These are phyloP conservation scores for Brachionus paranguensis DNA, from an alignment of 1,140 invertebrate genomes.

Conservation along the genomic window DNA sequence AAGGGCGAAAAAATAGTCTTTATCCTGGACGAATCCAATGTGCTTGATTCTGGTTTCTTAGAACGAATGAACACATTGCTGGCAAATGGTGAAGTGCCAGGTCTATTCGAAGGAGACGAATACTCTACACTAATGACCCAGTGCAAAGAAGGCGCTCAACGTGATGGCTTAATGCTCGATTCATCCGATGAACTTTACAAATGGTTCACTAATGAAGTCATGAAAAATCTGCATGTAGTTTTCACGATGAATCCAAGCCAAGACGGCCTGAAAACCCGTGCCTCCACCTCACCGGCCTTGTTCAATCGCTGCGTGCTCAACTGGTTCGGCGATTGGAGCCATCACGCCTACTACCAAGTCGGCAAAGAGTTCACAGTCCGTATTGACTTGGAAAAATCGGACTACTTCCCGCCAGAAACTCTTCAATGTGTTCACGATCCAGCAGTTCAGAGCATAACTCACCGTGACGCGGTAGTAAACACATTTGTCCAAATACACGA, in stretches of 20 bases:
- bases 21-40: constrained; percentile 97
- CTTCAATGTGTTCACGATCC: background rate
- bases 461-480: constrained; percentile 91
- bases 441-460: constrained; percentile 51
- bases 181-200: constrained; percentile 97
- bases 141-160: constrained; percentile 95
- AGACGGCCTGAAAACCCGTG: constrained; percentile 92
- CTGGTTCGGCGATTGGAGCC: constrained; percentile 99
- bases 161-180: constrained; percentile 95
- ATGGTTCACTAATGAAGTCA: constrained; percentile 84
- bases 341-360: constrained; percentile 89
- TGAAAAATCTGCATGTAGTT: constrained; percentile 97
- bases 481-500: constrained; percentile 97
- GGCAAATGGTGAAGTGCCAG: constrained; percentile 85
- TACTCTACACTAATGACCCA: constrained; percentile 98
- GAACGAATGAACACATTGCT: constrained; percentile 98
- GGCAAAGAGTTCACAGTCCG: constrained; percentile 61
- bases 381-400: constrained; percentile 51
- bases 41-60: constrained; percentile 93
- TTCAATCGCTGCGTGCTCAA: constrained; percentile 99
- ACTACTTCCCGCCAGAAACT: constrained; percentile 11
- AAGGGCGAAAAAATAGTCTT: constrained; percentile 98
- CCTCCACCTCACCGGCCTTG: constrained; percentile 93
- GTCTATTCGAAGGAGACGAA: constrained; percentile 71
- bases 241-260: constrained; percentile 99